Evolutionary conservation across 1,140 invertebrate genomes (phyloP).

Genomic region (Reticulitermes speratus): DNA sequence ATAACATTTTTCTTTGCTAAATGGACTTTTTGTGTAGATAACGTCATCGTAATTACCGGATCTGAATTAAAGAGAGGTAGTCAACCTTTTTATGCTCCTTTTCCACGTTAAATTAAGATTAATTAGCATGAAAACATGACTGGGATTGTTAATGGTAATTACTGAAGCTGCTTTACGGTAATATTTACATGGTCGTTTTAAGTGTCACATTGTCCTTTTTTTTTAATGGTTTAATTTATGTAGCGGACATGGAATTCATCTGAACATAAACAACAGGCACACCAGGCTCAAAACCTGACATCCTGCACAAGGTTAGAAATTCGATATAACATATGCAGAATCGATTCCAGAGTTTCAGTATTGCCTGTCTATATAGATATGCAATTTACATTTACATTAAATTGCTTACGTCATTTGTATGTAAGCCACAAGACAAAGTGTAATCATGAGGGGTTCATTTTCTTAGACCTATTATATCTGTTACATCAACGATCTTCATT

Average conservation of each 20-base stretch:
- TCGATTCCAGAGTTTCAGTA: too few species aligned
- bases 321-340: too few species aligned
- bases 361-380: too few species aligned
- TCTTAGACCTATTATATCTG: too few species aligned
- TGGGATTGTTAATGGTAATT: not conserved
- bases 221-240: not conserved
- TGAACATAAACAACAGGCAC: not conserved
- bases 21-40: not conserved
- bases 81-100: not conserved
- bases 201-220: not conserved
- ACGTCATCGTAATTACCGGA: not conserved
- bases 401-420: too few species aligned
- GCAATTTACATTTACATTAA: too few species aligned
- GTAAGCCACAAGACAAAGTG: too few species aligned
- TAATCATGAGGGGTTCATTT: too few species aligned
- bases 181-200: not conserved
- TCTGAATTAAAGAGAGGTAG: not conserved
- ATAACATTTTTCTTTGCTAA: not conserved
- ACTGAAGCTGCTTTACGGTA: not conserved
- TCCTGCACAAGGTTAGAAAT: too few species aligned
- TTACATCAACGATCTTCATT: too few species aligned
- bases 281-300: not conserved
- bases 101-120: not conserved
- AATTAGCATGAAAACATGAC: slow-evolving; percentile 13
- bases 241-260: not conserved